phyloP scores from a whole-genome alignment of 2,888 invertebrate species.

The Drepanosiphum platanoidis region DNA sequence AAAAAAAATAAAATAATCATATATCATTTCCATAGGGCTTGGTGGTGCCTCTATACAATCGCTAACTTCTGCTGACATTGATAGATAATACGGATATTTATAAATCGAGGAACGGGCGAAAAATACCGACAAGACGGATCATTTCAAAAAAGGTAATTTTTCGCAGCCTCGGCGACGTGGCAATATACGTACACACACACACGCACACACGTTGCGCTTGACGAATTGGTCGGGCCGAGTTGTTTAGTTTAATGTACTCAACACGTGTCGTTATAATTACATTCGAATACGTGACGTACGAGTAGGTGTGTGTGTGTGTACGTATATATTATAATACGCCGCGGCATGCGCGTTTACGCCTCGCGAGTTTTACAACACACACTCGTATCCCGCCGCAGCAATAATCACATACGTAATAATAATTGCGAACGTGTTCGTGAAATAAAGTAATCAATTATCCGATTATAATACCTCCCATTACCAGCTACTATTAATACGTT shows the following conservation, averaged over 20 bases:
- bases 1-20: conserved; percentile 1
- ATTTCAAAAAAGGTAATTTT: not conserved
- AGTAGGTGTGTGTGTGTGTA: not conserved
- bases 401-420: not conserved
- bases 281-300: not conserved
- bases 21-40: not conserved
- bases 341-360: too few species aligned
- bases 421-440: not conserved
- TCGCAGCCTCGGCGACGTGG: not conserved
- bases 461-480: too few species aligned
- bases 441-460: not conserved
- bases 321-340: not conserved
- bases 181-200: not conserved
- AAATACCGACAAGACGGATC: not conserved
- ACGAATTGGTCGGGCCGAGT: not conserved
- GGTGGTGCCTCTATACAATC: not conserved
- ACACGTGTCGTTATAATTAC: not conserved
- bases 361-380: not conserved
- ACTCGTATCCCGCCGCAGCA: too few species aligned
- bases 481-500: not conserved
- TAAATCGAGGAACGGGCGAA: not conserved
- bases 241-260: not conserved
- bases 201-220: not conserved
- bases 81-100: not conserved
- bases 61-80: conserved; percentile 2